phyloP scores from a whole-genome alignment of 2,113 vertebrate species.

The Pedionomus torquatus region DNA sequence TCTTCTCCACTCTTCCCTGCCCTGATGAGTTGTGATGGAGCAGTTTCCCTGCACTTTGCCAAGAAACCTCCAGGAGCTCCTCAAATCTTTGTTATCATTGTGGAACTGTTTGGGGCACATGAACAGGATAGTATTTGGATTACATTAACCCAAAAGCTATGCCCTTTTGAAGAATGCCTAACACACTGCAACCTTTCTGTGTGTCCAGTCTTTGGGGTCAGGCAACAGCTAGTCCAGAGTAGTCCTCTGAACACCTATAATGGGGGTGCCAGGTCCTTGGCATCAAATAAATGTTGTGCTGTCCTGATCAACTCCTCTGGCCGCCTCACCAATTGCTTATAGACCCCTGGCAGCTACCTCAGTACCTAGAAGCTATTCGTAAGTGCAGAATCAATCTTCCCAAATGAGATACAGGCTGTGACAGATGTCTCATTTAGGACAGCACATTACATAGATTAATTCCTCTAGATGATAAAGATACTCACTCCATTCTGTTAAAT shows the following conservation, averaged over 20 bases:
- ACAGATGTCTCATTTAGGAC: slow-evolving; percentile 12
- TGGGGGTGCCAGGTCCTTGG: not conserved
- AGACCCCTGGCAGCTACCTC: not conserved
- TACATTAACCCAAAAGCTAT: not conserved
- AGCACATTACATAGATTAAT: slow-evolving; percentile 38
- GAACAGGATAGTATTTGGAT: not conserved
- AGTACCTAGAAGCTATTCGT: not conserved
- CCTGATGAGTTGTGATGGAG: not conserved
- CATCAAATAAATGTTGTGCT: not conserved
- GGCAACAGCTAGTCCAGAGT: not conserved
- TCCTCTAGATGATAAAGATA: not conserved
- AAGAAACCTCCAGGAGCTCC: not conserved
- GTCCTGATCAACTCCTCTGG: not conserved
- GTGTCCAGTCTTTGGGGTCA: not conserved
- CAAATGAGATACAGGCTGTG: not conserved
- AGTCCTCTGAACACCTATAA: not conserved
- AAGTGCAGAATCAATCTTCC: not conserved
- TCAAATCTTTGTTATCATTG: not conserved
- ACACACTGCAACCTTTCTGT: not conserved
- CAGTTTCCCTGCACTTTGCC: not conserved
- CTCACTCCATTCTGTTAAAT: not conserved
- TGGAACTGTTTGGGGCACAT: not conserved
- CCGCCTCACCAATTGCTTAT: not conserved
- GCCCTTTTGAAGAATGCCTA: not conserved
- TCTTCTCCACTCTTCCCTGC: not conserved